Conservation (phyloP, 2,113 vertebrate genomes). For the Crotalus horridus region DNA sequence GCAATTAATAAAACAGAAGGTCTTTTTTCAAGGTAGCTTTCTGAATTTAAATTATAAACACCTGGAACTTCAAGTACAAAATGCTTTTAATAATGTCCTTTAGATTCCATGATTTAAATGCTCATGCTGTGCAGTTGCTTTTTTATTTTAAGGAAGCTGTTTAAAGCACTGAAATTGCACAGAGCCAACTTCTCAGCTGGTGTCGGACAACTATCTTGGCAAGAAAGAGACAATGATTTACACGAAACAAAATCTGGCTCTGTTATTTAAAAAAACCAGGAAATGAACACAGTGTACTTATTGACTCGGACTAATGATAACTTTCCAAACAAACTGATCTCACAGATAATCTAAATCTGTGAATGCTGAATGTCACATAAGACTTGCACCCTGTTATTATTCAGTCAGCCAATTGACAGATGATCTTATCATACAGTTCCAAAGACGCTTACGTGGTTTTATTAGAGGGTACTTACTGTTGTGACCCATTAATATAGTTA, state of each 20-base stretch:
- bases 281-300: not conserved
- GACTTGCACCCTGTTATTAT: not conserved
- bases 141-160: accelerated
- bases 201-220: not conserved
- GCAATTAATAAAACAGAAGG: not conserved
- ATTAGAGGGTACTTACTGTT: not conserved
- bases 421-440: not conserved
- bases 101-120: not conserved
- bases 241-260: not conserved
- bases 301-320: not conserved
- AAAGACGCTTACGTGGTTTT: not conserved
- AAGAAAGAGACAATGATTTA: not conserved
- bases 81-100: not conserved
- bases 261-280: accelerated
- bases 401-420: not conserved
- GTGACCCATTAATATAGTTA: not conserved
- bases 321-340: not conserved
- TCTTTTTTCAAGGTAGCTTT: not conserved
- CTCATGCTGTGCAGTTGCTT: not conserved
- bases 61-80: accelerated
- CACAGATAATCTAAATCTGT: not conserved
- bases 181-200: not conserved
- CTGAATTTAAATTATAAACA: not conserved
- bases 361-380: not conserved
- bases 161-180: accelerated